Evolutionary conservation across 2,888 invertebrate genomes (phyloP).

Genomic region (Yponomeuta sedellus): DNA sequence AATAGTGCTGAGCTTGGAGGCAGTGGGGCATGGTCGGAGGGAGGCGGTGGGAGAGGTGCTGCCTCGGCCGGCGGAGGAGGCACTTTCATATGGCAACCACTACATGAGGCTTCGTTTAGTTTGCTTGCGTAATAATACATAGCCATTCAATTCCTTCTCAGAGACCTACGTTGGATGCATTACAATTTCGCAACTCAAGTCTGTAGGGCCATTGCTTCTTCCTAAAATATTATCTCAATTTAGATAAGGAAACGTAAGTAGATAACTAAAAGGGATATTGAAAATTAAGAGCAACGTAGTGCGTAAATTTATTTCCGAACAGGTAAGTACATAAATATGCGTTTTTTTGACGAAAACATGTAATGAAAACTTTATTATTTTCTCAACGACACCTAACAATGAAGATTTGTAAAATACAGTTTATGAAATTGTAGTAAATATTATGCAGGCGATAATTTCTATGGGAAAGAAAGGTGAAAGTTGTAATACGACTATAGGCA

Average conservation of each 20-base stretch:
- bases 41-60: constrained; percentile 50
- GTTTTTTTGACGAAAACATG: background rate
- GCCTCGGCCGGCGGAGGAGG: constrained; percentile 54
- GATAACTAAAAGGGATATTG: background rate
- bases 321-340: background rate
- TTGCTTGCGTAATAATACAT: constrained; percentile 84
- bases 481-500: background rate
- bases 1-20: constrained; percentile 51
- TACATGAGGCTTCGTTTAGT: constrained; percentile 80
- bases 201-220: background rate
- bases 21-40: constrained; percentile 51
- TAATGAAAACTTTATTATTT: background rate
- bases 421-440: background rate
- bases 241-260: background rate
- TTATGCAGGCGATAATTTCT: background rate
- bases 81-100: constrained; percentile 69
- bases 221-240: background rate
- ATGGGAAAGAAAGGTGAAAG: background rate
- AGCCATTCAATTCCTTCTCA: constrained; percentile 69
- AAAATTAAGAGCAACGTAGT: background rate
- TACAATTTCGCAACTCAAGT: background rate
- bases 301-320: background rate
- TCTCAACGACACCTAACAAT: background rate
- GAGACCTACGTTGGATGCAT: background rate
- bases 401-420: background rate